Evolutionary conservation across 2,888 invertebrate genomes (phyloP).

Genomic region (Fragum whitleyi): DNA sequence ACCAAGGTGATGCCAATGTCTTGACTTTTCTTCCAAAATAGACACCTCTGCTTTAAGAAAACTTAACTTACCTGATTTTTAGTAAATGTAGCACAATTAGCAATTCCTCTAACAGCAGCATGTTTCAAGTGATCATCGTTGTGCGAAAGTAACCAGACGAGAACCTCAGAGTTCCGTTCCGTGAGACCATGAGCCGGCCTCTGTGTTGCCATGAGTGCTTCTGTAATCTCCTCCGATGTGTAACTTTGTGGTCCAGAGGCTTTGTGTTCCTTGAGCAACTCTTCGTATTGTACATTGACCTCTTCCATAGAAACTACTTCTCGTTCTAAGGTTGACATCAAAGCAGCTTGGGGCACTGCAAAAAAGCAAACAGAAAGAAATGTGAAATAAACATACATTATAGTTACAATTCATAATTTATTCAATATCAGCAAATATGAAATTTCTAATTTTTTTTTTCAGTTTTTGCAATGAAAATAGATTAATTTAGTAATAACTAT

Average conservation of each 20-base stretch:
- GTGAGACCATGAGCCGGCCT: constrained; percentile 68
- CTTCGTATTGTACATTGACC: constrained; percentile 56
- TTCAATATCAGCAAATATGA: too few relatives aligned
- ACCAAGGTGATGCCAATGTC: too few relatives aligned
- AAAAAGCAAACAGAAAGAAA: too few relatives aligned
- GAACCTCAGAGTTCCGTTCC: constrained; percentile 67
- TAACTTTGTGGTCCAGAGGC: constrained; percentile 43
- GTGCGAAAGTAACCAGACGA: constrained; percentile 85
- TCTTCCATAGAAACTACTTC: constrained; percentile 45
- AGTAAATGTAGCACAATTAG: constrained; percentile 87
- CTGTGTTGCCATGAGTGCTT: constrained; percentile 72
- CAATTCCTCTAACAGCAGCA: constrained; percentile 86
- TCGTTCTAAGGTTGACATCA: constrained; percentile 21
- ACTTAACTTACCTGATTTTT: constrained; percentile 85
- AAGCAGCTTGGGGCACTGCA: constrained; percentile 13
- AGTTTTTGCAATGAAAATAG: too few relatives aligned
- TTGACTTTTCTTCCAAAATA: too few relatives aligned
- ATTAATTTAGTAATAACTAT: too few relatives aligned
- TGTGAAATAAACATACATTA: too few relatives aligned
- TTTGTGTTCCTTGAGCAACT: constrained; percentile 54
- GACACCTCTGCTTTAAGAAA: too few relatives aligned
- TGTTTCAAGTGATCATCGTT: constrained; percentile 86
- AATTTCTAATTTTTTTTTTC: too few relatives aligned
- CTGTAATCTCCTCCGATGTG: constrained; percentile 67
- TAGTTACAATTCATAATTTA: too few relatives aligned